Base-by-base conservation (phyloP, 2,888 invertebrate genomes). In the Didymodactylos carnosus region DNA sequence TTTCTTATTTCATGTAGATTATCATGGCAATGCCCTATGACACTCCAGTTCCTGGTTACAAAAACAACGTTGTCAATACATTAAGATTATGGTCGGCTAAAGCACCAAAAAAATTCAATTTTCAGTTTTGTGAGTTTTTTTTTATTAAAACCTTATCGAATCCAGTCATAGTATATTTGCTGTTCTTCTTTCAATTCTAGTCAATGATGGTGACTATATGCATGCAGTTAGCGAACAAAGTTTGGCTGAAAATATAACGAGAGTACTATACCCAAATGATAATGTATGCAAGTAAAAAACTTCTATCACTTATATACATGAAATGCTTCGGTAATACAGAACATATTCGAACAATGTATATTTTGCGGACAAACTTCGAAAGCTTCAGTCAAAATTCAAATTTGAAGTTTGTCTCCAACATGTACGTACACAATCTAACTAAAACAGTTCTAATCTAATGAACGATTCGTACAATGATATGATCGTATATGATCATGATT, bases 21-120 rank as follows among this genome's bases (percentile, higher is more conserved):
- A 91, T 99, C 73, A 92, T 91, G 82, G 98, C 98, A 71, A 91
- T 99, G 90, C 98, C 98, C 0, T 99, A 94, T 82, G 98, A 98
- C 84, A 95, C 90, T 82, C 98, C 98, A 16, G 90, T 99, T 78
- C 98, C 98, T 71, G 98, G 98, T 27, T 75, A 51, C 23, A 72
- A 62, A 19, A 75, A 75, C n/a, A 75, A 75, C 41, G 69, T 92
- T 41, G 62, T 62, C 3, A 62, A 62, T 29, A 62, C 62, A 19
- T 35, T 62, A 35, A 88, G 98, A 76, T 86, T 98, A 77, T 98
- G 98, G 98, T 94, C 94, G 6, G 95, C 97, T 53, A 97, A 94
- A 85, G 93, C 94, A 76, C 93, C 94, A 0, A 87, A 90, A 77
- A 92, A 92, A 84, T 97, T 97, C 84, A 91, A 94, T 83, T 87